These are phyloP conservation scores for Ophion costatus DNA, from an alignment of 2,888 invertebrate genomes.

Conservation along the genomic window DNA sequence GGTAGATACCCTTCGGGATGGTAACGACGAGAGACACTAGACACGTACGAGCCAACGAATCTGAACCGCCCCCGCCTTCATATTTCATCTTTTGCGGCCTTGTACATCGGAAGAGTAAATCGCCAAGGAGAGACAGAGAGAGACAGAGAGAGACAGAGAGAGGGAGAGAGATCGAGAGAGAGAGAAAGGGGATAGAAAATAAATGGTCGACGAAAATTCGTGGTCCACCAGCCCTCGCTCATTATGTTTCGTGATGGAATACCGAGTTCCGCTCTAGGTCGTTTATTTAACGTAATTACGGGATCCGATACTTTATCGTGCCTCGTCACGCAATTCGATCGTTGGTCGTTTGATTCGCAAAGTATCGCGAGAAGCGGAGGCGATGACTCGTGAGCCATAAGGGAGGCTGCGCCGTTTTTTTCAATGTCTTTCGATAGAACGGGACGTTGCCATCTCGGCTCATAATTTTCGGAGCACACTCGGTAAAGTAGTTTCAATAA, in stretches of 20 bases:
- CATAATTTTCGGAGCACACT: too few relatives aligned
- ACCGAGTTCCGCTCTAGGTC: constrained; percentile 13
- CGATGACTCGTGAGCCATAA: too few relatives aligned
- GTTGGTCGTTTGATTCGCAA: constrained; percentile 20
- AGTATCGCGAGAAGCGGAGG: too few relatives aligned
- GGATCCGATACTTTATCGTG: constrained; percentile 55
- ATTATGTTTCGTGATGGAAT: constrained; percentile 37
- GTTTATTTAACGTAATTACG: constrained; percentile 51
- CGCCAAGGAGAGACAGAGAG: not conserved
- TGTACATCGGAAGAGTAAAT: constrained; percentile 14
- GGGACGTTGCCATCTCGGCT: too few relatives aligned
- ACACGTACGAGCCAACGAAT: constrained; percentile 43
- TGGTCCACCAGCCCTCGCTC: constrained; percentile 8
- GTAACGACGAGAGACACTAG: constrained; percentile 61
- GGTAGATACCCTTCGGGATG: constrained; percentile 45
- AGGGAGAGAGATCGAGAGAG: constrained; percentile 7
- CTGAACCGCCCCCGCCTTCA: constrained; percentile 56
- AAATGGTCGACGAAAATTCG: constrained; percentile 30
- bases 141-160: not conserved
- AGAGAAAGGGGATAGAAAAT: constrained; percentile 14
- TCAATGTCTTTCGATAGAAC: too few relatives aligned
- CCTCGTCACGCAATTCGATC: constrained; percentile 54
- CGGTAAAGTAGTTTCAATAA: too few relatives aligned
- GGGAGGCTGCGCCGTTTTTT: too few relatives aligned
- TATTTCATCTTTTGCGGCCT: constrained; percentile 62